These are phyloP conservation scores for Hypotaenidia okinawae DNA, from an alignment of 2,797 vertebrate genomes.

Conservation along the genomic window DNA sequence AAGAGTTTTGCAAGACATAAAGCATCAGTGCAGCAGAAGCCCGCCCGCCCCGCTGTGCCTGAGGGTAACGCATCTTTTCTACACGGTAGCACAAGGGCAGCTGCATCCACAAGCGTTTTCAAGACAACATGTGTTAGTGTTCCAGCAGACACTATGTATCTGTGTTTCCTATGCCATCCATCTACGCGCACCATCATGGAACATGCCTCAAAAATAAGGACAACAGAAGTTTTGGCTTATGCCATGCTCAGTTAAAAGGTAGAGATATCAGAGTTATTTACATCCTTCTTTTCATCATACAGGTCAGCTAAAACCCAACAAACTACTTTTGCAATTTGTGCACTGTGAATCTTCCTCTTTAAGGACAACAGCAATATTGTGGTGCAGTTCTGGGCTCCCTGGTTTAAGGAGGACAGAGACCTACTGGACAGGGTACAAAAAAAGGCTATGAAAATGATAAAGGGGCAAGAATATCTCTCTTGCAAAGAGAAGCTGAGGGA, in stretches of 20 bases:
- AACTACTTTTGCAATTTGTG: background rate
- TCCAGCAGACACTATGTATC: background rate
- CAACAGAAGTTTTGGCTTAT: background rate
- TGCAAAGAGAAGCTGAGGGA: too few relatives aligned
- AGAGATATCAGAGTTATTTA: background rate
- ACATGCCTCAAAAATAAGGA: background rate
- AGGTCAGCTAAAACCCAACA: background rate
- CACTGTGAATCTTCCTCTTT: background rate
- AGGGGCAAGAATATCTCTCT: too few relatives aligned
- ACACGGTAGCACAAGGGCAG: rapidly evolving
- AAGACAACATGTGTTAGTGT: background rate
- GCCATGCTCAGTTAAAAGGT: background rate
- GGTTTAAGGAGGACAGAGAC: too few relatives aligned
- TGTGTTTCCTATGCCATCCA: background rate
- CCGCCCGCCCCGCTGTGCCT: rapidly evolving
- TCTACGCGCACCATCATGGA: background rate
- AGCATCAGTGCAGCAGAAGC: background rate
- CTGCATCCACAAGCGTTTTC: background rate
- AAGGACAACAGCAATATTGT: background rate
- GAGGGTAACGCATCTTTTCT: background rate
- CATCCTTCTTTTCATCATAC: background rate
- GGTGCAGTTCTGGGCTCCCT: too few relatives aligned
- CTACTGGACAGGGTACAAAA: too few relatives aligned
- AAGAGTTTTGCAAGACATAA: background rate
- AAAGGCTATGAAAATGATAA: too few relatives aligned